Evolutionary conservation across 2,888 invertebrate genomes (phyloP).

Genomic region (Hetaerina titia): DNA sequence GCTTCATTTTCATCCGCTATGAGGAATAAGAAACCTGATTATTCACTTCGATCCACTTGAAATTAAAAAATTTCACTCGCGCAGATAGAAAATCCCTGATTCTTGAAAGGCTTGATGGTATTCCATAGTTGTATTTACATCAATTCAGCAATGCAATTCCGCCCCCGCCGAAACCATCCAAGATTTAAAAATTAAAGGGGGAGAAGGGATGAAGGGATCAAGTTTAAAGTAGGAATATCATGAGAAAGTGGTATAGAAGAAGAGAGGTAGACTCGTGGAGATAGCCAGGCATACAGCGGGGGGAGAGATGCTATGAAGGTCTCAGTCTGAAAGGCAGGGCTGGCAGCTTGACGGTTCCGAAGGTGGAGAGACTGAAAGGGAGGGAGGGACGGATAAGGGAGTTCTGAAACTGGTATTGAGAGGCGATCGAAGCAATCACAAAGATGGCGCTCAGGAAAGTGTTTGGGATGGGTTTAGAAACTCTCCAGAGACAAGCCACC

Average conservation of each 20-base stretch:
- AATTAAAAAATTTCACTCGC: too few relatives aligned
- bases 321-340: slow-evolving; percentile 41
- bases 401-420: slow-evolving; percentile 59
- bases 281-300: neutral
- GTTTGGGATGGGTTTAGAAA: slow-evolving; percentile 62
- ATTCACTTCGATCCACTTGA: too few relatives aligned
- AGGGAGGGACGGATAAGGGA: slow-evolving; percentile 39
- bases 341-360: slow-evolving; percentile 53
- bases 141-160: too few relatives aligned
- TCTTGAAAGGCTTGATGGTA: too few relatives aligned
- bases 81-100: too few relatives aligned
- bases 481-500: slow-evolving; percentile 49
- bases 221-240: neutral
- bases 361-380: neutral
- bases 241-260: neutral
- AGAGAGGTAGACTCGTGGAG: neutral
- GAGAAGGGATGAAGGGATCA: neutral
- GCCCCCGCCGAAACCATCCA: neutral
- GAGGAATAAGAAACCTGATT: too few relatives aligned
- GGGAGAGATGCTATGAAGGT: neutral
- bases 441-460: slow-evolving; percentile 55
- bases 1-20: too few relatives aligned
- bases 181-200: neutral
- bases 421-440: slow-evolving; percentile 66
- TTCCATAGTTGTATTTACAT: too few relatives aligned